These are phyloP conservation scores for Epinephelus cyanopodus DNA, from an alignment of 2,113 vertebrate genomes.

Conservation along the genomic window DNA sequence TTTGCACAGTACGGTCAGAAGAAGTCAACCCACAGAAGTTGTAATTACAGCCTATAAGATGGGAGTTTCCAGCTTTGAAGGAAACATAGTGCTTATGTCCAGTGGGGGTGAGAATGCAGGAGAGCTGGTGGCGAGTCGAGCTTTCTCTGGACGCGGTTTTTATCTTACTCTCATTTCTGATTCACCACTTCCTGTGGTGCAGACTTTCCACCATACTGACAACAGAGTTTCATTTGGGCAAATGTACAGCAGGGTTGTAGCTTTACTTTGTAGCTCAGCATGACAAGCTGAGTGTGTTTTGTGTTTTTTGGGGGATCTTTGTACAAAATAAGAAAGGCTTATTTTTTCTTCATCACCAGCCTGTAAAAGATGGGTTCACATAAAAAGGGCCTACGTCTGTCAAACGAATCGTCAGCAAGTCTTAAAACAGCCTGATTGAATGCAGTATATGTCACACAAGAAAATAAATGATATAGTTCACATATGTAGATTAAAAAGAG, in stretches of 20 bases:
- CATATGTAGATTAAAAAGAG: background rate
- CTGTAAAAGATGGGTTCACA: too few species aligned
- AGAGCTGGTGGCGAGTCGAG: background rate
- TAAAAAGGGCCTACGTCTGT: background rate
- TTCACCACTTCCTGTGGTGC: constrained; percentile 18
- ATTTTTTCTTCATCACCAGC: background rate
- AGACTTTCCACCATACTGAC: constrained; percentile 12
- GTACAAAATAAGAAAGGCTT: background rate
- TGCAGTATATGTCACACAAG: background rate
- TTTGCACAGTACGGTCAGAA: background rate
- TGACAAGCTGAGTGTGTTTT: background rate
- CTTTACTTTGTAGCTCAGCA: background rate
- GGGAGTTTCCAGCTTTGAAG: constrained; percentile 44
- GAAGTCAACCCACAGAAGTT: constrained; percentile 6
- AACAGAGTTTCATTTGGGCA: background rate
- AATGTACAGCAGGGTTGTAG: background rate
- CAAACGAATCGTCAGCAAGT: background rate
- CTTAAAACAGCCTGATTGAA: background rate
- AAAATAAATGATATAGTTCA: background rate
- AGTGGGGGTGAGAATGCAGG: background rate
- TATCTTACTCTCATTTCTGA: background rate
- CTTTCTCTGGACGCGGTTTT: background rate
- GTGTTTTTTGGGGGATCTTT: background rate
- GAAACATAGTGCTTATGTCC: constrained; percentile 10
- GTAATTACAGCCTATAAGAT: constrained; percentile 28